Conservation (phyloP, 35 echinoderm and acorn worm genomes). For the Apostichopus parvimensis region DNA sequence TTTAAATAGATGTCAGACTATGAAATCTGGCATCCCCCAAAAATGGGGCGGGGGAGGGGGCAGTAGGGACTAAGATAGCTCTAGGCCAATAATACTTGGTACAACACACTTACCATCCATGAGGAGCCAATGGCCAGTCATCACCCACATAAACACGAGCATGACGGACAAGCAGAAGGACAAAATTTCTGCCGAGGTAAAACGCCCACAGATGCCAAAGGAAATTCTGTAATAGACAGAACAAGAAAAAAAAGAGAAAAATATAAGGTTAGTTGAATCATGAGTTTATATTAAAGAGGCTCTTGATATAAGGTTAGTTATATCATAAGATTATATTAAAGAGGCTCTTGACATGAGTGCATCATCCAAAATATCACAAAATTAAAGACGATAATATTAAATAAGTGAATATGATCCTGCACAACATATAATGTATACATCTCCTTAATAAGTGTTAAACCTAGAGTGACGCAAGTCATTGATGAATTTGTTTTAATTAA, state of each 20-base stretch:
- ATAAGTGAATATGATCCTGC: no score
- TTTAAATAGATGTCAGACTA: no score
- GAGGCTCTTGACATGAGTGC: no score
- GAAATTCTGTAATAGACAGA: slow-evolving; percentile 79
- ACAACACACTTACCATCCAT: slow-evolving; percentile 93
- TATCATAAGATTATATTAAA: no score
- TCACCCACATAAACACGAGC: slow-evolving; percentile 96
- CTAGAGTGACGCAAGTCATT: no score
- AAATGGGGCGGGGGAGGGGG: neutral
- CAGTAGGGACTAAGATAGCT: neutral
- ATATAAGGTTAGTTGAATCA: neutral
- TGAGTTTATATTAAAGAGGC: no score
- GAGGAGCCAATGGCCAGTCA: slow-evolving; percentile 98
- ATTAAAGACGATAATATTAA: no score
- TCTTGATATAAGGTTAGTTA: neutral
- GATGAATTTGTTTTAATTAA: no score
- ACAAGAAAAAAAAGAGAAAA: slow-evolving; percentile 38
- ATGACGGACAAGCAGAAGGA: slow-evolving; percentile 95
- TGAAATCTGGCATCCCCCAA: neutral
- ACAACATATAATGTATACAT: no score
- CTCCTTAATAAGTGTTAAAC: no score
- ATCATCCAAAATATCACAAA: no score
- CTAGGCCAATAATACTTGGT: no score
- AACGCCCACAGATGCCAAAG: slow-evolving; percentile 96
- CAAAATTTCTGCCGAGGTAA: slow-evolving; percentile 98